phyloP scores from a whole-genome alignment of 2,797 vertebrate species.

The Microctenopoma stevenorrisi region DNA sequence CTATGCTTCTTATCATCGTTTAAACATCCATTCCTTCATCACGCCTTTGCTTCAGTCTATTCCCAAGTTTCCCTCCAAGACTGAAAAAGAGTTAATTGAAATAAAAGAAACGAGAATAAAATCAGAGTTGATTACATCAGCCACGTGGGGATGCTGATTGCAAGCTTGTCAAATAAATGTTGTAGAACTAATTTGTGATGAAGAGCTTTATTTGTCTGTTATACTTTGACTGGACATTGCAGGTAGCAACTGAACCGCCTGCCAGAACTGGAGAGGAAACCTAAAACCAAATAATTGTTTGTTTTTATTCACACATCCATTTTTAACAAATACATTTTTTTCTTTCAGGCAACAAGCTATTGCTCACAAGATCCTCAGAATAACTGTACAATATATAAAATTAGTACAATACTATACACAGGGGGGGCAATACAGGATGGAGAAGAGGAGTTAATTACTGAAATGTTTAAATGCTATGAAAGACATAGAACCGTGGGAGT shows the following conservation, averaged over 20 bases:
- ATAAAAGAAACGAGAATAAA: conserved; percentile 77
- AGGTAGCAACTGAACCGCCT: conserved; percentile 12
- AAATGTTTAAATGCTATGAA: conserved; percentile 48
- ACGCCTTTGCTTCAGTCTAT: conserved; percentile 35
- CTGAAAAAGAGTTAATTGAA: conserved; percentile 80
- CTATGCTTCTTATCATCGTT: conserved; percentile 54
- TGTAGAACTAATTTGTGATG: conserved; percentile 59
- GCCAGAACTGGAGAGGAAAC: background rate
- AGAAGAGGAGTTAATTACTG: conserved; percentile 36
- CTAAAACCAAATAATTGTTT: conserved; percentile 34
- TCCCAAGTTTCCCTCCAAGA: conserved; percentile 57
- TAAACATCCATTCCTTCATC: conserved; percentile 44
- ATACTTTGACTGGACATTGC: conserved; percentile 48
- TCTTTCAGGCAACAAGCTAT: conserved; percentile 66
- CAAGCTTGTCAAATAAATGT: conserved; percentile 60
- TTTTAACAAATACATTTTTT: conserved; percentile 73
- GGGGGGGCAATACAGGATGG: conserved; percentile 43
- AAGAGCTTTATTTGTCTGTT: conserved; percentile 63
- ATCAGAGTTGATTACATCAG: conserved; percentile 76
- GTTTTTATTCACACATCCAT: conserved; percentile 74
- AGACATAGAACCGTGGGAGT: conserved; percentile 36
- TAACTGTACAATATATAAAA: conserved; percentile 85
- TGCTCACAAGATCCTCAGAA: conserved; percentile 71
- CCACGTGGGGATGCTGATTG: conserved; percentile 72
- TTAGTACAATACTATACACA: conserved; percentile 79